Evolutionary conservation across 2,888 invertebrate genomes (phyloP), one percentile per base, ranked within the genome.

Genomic region (Chloromyia formosa): DNA sequence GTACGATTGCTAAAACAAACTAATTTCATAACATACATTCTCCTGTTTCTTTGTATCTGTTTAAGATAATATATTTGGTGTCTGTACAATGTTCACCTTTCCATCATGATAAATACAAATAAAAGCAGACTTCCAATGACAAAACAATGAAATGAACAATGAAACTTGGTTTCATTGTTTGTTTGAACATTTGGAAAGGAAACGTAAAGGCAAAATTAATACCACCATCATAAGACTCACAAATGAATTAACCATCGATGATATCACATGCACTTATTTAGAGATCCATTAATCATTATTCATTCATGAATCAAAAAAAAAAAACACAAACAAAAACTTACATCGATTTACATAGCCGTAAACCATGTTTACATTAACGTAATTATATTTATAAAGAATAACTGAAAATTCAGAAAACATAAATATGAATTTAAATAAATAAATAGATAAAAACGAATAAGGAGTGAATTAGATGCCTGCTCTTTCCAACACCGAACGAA

Each of bases 281-380:
- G 49, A 49, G 27, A 49, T 49, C 49, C 49, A 49, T 49, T n/a
- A n/a, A 49, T n/a, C 12, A 49, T 49, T 49, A 49, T 49, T 49
- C 49, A 60, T 23, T 18, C 56, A 16, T 20, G 14, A 56, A 53
- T 20, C 56, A 58, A 9, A 71, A 35, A 35, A 4, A 58, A 9
- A 71, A 35, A 35, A 4, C 35, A 42, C 66, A 71, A 9, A 54
- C 54, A 53, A n/a, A 69, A n/a, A 56, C 16, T 71, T 23, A 71
- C 71, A 71, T 71, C 71, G 58, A 56, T 18, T 71, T 71, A 58
- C 69, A 69, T 69, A 69, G 54, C 42, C 42, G 71, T 71, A 71
- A 71, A 54, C 54, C 23, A 56, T 54, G 54, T 54, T 69, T 54
- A 69, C 69, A 54, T 14, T 54, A 27, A 69, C 12, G 16, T 69